Percentiles rank a stretch among this genome's conserved stretches.
Conservation (phyloP, 2,888 invertebrate species). For the Stenotaenia linearis region DNA sequence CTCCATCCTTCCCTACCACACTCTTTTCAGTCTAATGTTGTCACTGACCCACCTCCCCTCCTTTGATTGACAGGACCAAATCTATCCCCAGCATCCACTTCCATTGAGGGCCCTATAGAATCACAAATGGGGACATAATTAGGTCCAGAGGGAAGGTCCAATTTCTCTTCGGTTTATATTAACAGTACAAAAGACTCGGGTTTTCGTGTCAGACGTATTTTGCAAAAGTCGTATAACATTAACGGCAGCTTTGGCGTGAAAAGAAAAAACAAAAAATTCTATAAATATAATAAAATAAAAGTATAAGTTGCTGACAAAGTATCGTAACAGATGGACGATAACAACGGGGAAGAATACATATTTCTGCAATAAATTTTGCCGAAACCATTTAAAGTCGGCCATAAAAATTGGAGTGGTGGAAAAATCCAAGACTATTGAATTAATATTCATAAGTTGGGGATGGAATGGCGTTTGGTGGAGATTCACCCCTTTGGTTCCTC, state of each 20-base stretch:
- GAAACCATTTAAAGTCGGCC: background rate
- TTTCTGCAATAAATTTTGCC: background rate
- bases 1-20: background rate
- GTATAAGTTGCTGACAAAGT: background rate
- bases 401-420: constrained; percentile 9
- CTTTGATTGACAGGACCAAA: background rate
- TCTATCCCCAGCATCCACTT: background rate
- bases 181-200: background rate
- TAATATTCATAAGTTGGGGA: constrained; percentile 9
- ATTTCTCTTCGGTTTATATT: background rate
- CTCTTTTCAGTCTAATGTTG: background rate
- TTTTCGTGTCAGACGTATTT: background rate
- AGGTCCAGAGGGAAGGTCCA: constrained; percentile 5
- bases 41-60: background rate
- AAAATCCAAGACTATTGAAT: constrained; percentile 3
- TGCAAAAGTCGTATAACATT: background rate
- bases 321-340: constrained; percentile 9
- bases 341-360: constrained; percentile 4
- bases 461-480: background rate
- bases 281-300: background rate
- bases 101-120: constrained; percentile 1
- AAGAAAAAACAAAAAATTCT: background rate
- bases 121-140: constrained; percentile 9
- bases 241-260: background rate
- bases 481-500: background rate